These are phyloP conservation scores for Elanoides forficatus DNA, from an alignment of 2,113 vertebrate genomes.

Conservation along the genomic window DNA sequence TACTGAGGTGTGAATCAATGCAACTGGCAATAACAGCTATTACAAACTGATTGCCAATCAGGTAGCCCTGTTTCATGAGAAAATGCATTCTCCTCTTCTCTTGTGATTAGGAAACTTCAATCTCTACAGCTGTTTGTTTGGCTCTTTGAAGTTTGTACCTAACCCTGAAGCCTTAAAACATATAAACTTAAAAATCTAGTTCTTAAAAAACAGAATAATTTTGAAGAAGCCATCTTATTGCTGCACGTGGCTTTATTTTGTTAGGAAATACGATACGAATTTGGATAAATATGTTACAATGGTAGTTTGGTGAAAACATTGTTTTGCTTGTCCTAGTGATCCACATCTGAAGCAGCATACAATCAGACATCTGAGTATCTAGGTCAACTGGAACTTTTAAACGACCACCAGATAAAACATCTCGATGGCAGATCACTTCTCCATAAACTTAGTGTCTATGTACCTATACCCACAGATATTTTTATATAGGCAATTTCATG, in stretches of 20 bases:
- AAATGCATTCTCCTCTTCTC: not conserved
- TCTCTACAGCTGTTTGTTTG: not conserved
- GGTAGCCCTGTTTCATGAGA: not conserved
- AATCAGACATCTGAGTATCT: not conserved
- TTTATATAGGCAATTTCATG: not conserved
- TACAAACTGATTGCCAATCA: not conserved
- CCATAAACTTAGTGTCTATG: not conserved
- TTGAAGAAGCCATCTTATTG: not conserved
- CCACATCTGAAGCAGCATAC: not conserved
- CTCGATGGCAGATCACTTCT: not conserved
- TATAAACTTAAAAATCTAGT: not conserved
- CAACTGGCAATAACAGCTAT: not conserved
- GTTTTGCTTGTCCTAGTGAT: not conserved
- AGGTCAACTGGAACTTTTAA: not conserved
- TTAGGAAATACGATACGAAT: accelerated
- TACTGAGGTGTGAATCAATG: not conserved
- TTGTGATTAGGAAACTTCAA: not conserved
- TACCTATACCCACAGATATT: not conserved
- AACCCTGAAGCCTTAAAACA: not conserved
- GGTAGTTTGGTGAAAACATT: not conserved
- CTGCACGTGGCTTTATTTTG: not conserved
- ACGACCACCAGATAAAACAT: not conserved
- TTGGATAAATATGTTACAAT: not conserved
- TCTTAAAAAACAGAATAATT: not conserved
- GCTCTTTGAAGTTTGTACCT: not conserved